phyloP scores from a whole-genome alignment of 2,113 vertebrate species.

The Xyrauchen texanus region DNA sequence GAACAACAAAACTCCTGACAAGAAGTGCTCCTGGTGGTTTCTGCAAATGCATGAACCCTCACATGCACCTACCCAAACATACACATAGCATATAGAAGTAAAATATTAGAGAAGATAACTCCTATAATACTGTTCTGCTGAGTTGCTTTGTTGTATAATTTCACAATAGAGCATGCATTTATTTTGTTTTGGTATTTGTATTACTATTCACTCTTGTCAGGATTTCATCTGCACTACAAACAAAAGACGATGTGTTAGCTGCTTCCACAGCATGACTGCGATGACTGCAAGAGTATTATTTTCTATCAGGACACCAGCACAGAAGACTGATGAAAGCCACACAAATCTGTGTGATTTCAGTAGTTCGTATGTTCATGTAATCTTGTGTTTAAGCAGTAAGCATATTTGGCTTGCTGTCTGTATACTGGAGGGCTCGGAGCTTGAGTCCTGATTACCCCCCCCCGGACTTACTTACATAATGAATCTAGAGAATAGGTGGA shows the following conservation, averaged over 20 bases:
- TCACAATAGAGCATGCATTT: not conserved
- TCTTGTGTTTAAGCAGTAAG: too few species aligned
- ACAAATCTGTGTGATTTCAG: not conserved
- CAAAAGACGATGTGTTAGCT: constrained; percentile 43
- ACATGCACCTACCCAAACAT: constrained; percentile 11
- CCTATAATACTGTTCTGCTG: not conserved
- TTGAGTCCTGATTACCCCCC: too few species aligned
- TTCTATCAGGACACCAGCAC: constrained; percentile 19
- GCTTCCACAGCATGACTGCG: constrained; percentile 26
- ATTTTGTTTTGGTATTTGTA: not conserved
- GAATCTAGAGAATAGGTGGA: too few species aligned
- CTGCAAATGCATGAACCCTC: not conserved
- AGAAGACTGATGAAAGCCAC: constrained; percentile 43
- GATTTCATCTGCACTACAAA: constrained; percentile 19
- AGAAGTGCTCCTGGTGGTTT: constrained; percentile 69
- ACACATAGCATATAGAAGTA: not conserved
- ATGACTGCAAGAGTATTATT: constrained; percentile 19
- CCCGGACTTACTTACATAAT: too few species aligned
- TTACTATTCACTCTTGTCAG: not conserved
- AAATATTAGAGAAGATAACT: not conserved
- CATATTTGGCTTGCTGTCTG: too few species aligned
- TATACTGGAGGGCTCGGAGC: too few species aligned
- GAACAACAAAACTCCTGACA: constrained; percentile 78
- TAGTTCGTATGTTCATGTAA: too few species aligned
- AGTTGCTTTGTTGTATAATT: not conserved